Percentiles rank a stretch among this genome's conserved stretches.
Evolutionary conservation across 2,113 vertebrate species (phyloP).

Genomic region (Albula glossodonta): DNA sequence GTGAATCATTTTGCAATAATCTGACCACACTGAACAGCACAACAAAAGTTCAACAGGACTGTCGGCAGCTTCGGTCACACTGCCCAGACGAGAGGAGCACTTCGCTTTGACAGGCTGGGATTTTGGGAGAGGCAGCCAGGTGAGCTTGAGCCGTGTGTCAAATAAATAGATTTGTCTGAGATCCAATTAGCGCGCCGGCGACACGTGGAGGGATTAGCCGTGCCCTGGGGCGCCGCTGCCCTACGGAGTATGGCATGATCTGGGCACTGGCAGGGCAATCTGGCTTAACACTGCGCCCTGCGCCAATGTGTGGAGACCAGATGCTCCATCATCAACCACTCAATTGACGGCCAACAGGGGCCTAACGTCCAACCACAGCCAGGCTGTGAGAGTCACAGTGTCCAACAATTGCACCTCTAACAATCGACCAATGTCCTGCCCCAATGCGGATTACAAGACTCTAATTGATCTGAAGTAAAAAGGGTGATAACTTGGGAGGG

Average conservation of each 20-base stretch:
- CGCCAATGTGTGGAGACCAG: constrained; percentile 43
- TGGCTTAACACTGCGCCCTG: constrained; percentile 50
- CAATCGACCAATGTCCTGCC: constrained; percentile 30
- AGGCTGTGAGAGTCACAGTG: constrained; percentile 3
- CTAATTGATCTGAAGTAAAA: neutral
- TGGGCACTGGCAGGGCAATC: constrained; percentile 47
- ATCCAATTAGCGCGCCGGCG: constrained; percentile 53
- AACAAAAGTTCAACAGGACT: too few relatives aligned
- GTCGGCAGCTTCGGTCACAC: too few relatives aligned
- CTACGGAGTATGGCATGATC: constrained; percentile 51
- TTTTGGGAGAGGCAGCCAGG: constrained; percentile 39
- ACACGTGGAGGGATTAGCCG: constrained; percentile 52
- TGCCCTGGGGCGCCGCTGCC: constrained; percentile 42
- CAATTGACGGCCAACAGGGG: constrained; percentile 11
- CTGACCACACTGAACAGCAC: too few relatives aligned
- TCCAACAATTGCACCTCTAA: constrained; percentile 16
- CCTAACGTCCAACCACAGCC: constrained; percentile 21
- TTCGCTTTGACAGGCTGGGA: too few relatives aligned
- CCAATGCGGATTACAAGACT: constrained; percentile 17
- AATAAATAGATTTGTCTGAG: constrained; percentile 60
- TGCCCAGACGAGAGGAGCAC: too few relatives aligned
- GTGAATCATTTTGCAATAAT: too few relatives aligned
- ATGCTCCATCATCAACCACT: constrained; percentile 32
- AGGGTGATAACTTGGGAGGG: neutral
- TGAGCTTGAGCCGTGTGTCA: constrained; percentile 48